These are phyloP conservation scores for Watsonalla cultraria DNA, from an alignment of 2,888 invertebrate genomes.

Conservation along the genomic window DNA sequence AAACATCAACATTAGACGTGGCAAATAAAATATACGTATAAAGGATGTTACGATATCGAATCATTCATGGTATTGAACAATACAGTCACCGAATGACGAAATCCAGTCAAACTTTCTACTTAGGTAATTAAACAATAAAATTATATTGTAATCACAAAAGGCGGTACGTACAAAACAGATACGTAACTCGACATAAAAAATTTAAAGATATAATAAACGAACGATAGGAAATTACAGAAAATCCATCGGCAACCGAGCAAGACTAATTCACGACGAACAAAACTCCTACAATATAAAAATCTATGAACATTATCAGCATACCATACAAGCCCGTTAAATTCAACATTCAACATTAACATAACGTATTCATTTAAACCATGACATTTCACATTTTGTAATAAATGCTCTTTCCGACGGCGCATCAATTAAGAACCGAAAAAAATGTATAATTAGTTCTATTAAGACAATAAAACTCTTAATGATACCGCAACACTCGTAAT, in stretches of 20 bases:
- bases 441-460: slow-evolving; percentile 78
- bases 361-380: slow-evolving; percentile 75
- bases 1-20: slow-evolving; percentile 40
- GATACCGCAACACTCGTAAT: slow-evolving; percentile 75
- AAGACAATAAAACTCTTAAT: slow-evolving; percentile 79
- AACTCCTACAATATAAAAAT: slow-evolving; percentile 47
- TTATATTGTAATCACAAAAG: slow-evolving; percentile 36
- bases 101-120: slow-evolving; percentile 44
- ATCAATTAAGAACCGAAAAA: slow-evolving; percentile 77
- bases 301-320: slow-evolving; percentile 58
- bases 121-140: slow-evolving; percentile 49
- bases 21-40: slow-evolving; percentile 28
- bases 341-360: slow-evolving; percentile 69
- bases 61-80: slow-evolving; percentile 28
- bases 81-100: slow-evolving; percentile 25
- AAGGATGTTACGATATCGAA: slow-evolving; percentile 15
- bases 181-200: slow-evolving; percentile 29
- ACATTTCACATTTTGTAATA: slow-evolving; percentile 78
- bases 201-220: slow-evolving; percentile 31
- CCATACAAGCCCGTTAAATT: slow-evolving; percentile 66
- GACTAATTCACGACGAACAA: slow-evolving; percentile 73
- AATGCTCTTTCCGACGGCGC: slow-evolving; percentile 73
- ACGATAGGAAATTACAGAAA: slow-evolving; percentile 58
- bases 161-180: slow-evolving; percentile 6
- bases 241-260: slow-evolving; percentile 61